Percentiles rank a stretch among this genome's conserved stretches.
Conservation (phyloP, 2,113 vertebrate species). For the Sphyrna mokarran region DNA sequence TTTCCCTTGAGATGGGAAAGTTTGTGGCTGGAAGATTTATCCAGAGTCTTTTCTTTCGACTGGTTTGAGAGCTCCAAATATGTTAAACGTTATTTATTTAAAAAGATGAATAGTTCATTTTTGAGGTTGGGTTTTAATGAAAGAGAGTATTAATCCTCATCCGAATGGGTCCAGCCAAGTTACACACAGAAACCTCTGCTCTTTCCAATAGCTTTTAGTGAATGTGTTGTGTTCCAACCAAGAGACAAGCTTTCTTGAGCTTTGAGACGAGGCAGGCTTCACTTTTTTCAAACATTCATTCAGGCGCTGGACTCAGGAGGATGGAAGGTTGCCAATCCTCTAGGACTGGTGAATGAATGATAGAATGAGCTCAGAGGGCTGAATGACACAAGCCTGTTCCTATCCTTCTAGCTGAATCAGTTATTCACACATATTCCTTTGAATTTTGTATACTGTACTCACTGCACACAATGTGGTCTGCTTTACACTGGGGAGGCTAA, state of each 20-base stretch:
- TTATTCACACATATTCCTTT: too few species aligned
- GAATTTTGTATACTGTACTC: too few species aligned
- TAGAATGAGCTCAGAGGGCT: too few species aligned
- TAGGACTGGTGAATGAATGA: neutral
- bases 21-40: neutral
- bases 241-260: neutral
- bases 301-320: neutral
- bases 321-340: neutral
- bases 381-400: too few species aligned
- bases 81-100: neutral
- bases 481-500: too few species aligned
- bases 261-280: neutral
- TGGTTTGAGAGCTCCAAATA: neutral
- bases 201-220: neutral
- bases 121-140: neutral
- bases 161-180: neutral
- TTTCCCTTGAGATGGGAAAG: neutral
- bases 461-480: too few species aligned
- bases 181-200: neutral
- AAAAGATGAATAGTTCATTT: neutral
- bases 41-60: neutral
- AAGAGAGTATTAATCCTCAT: neutral
- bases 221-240: neutral
- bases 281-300: neutral
- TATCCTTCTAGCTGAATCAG: too few species aligned